These are phyloP conservation scores for Stigmatopora nigra DNA, from an alignment of 2,113 vertebrate genomes.

Conservation along the genomic window DNA sequence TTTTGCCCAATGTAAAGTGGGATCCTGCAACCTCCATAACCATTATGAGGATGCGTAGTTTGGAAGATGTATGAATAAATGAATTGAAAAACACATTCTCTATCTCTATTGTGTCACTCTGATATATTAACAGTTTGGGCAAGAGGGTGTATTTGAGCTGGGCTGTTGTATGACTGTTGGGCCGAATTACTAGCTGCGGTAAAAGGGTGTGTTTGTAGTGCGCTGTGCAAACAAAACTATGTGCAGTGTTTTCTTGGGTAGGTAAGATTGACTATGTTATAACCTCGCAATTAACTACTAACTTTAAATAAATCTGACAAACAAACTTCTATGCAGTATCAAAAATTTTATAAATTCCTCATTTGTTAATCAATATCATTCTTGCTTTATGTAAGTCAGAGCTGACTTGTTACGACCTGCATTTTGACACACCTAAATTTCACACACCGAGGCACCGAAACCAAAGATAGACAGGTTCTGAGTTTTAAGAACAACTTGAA, in stretches of 20 bases:
- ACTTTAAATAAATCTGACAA: not conserved
- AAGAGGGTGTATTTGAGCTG: slow-evolving; percentile 17
- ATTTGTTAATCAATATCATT: not conserved
- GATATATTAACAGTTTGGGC: not conserved
- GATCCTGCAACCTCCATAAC: no score
- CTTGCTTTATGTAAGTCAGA: slow-evolving; percentile 7
- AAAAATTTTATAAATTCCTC: not conserved
- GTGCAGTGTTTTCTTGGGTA: not conserved
- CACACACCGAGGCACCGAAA: not conserved
- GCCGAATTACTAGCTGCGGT: slow-evolving; percentile 6
- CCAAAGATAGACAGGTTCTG: no score
- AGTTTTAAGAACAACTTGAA: not conserved
- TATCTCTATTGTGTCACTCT: not conserved
- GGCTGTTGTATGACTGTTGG: slow-evolving; percentile 1
- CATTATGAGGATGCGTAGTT: no score
- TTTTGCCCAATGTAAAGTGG: no score
- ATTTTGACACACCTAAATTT: not conserved
- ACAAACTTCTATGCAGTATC: not conserved
- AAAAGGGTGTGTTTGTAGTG: slow-evolving; percentile 41
- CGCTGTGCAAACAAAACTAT: slow-evolving; percentile 31
- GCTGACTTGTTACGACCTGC: slow-evolving; percentile 4
- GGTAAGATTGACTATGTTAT: not conserved
- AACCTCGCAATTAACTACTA: not conserved
- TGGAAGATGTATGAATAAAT: not conserved
- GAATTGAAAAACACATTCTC: not conserved